These are phyloP conservation scores for Antrozous pallidus DNA, from an alignment of 2,797 vertebrate species.

Conservation along the genomic window DNA sequence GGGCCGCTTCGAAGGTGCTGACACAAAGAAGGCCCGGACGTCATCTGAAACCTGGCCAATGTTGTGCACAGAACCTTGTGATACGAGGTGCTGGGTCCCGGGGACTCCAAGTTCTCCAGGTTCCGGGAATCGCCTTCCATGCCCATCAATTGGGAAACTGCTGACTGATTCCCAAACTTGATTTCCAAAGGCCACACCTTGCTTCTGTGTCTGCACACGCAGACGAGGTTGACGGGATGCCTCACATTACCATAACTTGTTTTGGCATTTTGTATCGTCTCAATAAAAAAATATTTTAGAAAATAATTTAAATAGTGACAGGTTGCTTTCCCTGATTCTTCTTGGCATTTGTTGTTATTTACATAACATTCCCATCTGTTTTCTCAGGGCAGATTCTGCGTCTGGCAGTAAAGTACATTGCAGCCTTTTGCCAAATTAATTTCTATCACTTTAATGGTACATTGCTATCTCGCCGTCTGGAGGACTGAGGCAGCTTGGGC, in stretches of 20 bases:
- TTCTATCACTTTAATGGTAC: background rate
- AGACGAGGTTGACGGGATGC: background rate
- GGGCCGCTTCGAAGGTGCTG: fast-evolving
- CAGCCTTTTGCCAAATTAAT: constrained; percentile 17
- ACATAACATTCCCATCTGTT: constrained; percentile 57
- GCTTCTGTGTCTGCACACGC: background rate
- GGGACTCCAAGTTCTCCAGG: background rate
- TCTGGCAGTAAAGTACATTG: constrained; percentile 19
- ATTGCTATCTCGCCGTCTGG: background rate
- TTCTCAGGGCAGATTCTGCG: background rate
- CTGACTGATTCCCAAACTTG: background rate
- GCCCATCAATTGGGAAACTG: background rate
- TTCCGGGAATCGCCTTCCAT: fast-evolving
- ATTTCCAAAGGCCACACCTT: background rate
- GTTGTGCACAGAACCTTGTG: fast-evolving
- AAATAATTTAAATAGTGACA: constrained; percentile 20
- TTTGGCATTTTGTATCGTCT: background rate
- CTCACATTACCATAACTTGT: background rate
- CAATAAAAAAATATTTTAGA: background rate
- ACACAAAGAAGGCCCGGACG: background rate
- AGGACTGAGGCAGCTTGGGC: background rate
- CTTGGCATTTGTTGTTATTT: background rate
- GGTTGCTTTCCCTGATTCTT: background rate
- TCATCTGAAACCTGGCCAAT: fast-evolving
- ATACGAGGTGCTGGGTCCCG: fast-evolving